Evolutionary conservation across 2,797 vertebrate species (phyloP), one percentile per base, ranked within the genome.

Genomic region (Poeciliopsis turneri): DNA sequence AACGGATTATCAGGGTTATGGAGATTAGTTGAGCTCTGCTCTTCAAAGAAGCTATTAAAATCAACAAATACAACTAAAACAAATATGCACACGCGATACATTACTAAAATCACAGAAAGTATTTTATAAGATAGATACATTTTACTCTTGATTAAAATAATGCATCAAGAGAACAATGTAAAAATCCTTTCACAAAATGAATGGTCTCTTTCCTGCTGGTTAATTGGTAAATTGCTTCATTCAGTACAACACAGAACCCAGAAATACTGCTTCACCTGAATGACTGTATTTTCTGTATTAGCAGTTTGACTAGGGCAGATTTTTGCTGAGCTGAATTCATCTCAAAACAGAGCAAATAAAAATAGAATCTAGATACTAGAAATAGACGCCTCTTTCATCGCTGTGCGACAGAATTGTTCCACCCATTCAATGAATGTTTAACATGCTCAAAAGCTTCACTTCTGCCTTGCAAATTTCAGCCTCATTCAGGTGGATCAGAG

Each of bases 321-420:
- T 83, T 69, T 46, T 53, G 66, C 61, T 77, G 66, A 51, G 70
- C 78, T 85, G 82, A 85, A 90, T 89, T 69, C 59, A 88, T 89
- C 88, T 79, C 84, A 64, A 85, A 78, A 75, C 74, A 75, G 84
- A 85, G 72, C 55, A 39, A 39, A 20, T 82, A 92, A 89, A 93
- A 92, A 92, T 93, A 93, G 86, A 78, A 59, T 43, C 73, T 0
- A 28, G 78, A 70, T 71, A 47, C 90, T 80, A 87, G 78, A 92
- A 93, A 94, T 93, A 94, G 88, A 89, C 6, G 20, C 79, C 43
- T 81, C 80, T 72, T 87, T 74, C 18, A 46, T 82, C 41, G 47
- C 45, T 6, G 23, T 80, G 73, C 1, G 77, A 86, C 78, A 82
- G 84, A 73, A 92, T 87, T 83, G 80, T 81, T 89, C 79, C 68